Evolutionary conservation across 2,797 vertebrate genomes (phyloP).

Genomic region (Echeneis naucrates): DNA sequence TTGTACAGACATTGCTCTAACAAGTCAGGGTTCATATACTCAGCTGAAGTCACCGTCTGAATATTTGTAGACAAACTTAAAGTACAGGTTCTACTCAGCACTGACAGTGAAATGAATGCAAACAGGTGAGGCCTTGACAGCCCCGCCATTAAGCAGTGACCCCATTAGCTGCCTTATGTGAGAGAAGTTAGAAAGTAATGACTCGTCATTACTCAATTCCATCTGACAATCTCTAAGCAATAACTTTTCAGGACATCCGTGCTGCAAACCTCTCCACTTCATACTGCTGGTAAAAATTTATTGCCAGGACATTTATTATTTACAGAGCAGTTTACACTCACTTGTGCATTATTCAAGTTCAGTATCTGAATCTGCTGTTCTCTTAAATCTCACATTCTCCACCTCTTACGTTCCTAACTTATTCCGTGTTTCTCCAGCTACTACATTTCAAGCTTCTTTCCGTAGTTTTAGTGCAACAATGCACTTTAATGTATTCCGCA

Average conservation of each 20-base stretch:
- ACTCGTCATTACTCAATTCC: neutral
- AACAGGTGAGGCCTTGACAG: constrained; percentile 14
- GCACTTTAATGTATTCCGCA: neutral
- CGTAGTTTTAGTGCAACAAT: neutral
- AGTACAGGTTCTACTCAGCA: neutral
- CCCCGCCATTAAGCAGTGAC: neutral
- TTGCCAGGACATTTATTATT: constrained; percentile 46
- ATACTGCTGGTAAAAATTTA: constrained; percentile 22
- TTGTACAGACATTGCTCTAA: constrained; percentile 11
- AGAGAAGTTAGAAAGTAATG: constrained; percentile 1
- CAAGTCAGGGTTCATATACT: neutral
- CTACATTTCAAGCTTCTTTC: neutral
- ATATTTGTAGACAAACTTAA: neutral
- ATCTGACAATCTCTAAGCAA: constrained; percentile 7
- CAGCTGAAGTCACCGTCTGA: no score
- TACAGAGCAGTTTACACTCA: constrained; percentile 37
- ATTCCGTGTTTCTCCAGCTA: neutral
- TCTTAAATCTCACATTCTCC: constrained; percentile 13
- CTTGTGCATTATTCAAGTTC: constrained; percentile 35
- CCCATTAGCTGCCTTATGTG: neutral
- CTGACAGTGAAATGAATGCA: neutral
- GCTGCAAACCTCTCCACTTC: constrained; percentile 10
- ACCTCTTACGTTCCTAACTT: neutral
- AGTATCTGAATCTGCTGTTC: constrained; percentile 27
- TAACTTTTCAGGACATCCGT: constrained; percentile 9